Percentiles rank a stretch among this genome's conserved stretches.
Evolutionary conservation across 2,113 vertebrate genomes (phyloP).

Genomic region (Mionectes macconnelli): DNA sequence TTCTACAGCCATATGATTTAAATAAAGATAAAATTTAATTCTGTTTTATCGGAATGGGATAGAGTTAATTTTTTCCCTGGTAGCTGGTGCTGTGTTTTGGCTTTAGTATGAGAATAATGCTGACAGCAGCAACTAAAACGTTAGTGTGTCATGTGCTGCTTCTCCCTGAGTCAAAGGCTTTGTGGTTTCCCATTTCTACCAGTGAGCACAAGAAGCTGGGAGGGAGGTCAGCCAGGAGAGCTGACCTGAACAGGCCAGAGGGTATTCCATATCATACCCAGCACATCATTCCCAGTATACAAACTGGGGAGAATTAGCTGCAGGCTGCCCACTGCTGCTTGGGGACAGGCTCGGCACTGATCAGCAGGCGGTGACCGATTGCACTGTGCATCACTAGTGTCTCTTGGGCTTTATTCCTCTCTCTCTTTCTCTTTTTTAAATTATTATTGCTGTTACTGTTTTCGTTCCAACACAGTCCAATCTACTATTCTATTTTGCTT

Average conservation of each 20-base stretch:
- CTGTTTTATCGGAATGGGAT: neutral
- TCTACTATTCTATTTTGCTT: neutral
- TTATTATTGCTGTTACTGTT: neutral
- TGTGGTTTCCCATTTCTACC: neutral
- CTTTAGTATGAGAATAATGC: neutral
- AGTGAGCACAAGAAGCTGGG: neutral
- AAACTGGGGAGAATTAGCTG: neutral
- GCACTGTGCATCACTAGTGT: neutral
- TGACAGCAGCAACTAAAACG: neutral
- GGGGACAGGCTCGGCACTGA: neutral
- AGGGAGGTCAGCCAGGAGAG: neutral
- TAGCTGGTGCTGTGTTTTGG: neutral
- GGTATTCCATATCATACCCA: neutral
- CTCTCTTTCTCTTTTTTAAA: neutral
- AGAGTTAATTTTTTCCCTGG: neutral
- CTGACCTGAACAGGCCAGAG: neutral
- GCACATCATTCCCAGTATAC: neutral
- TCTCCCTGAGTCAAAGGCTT: neutral
- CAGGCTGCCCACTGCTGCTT: neutral
- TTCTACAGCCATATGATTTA: neutral
- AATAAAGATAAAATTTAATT: neutral
- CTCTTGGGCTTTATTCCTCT: neutral
- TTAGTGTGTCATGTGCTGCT: neutral
- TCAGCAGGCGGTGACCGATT: neutral
- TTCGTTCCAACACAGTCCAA: neutral